These are phyloP conservation scores for Calephelis nemesis DNA, from an alignment of 1,140 invertebrate genomes.

Conservation along the genomic window DNA sequence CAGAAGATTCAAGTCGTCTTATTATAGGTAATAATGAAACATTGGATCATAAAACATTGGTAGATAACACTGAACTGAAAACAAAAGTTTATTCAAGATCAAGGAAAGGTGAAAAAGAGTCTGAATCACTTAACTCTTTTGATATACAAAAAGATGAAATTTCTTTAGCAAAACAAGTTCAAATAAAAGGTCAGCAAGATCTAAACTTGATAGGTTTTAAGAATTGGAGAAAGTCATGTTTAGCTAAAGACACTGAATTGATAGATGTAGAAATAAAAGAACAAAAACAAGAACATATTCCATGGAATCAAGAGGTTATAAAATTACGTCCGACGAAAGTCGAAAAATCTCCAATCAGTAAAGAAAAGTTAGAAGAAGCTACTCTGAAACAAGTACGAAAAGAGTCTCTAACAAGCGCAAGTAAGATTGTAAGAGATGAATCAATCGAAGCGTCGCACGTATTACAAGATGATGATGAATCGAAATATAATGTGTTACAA, in stretches of 20 bases:
- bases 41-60: slow-evolving; percentile 22
- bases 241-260: too few relatives aligned
- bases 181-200: too few relatives aligned
- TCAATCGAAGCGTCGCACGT: not conserved
- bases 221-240: too few relatives aligned
- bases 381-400: slow-evolving; percentile 46
- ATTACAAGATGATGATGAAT: not conserved
- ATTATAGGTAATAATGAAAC: slow-evolving; percentile 22
- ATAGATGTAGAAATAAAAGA: slow-evolving; percentile 18
- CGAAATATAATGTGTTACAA: not conserved
- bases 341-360: slow-evolving; percentile 46
- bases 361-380: slow-evolving; percentile 56
- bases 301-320: slow-evolving; percentile 80
- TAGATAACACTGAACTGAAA: slow-evolving; percentile 25
- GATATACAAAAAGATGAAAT: not conserved
- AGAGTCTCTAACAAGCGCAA: slow-evolving; percentile 25
- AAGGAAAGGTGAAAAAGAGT: slow-evolving; percentile 19
- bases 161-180: slow-evolving; percentile 20
- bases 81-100: slow-evolving; percentile 30
- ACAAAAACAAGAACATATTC: slow-evolving; percentile 38
- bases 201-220: too few relatives aligned
- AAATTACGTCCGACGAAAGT: slow-evolving; percentile 79
- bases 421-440: slow-evolving; percentile 1
- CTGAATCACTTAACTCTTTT: not conserved
- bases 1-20: slow-evolving; percentile 41